phyloP scores from a whole-genome alignment of 2,888 invertebrate species.

The Scelioninae gen. 1 region DNA sequence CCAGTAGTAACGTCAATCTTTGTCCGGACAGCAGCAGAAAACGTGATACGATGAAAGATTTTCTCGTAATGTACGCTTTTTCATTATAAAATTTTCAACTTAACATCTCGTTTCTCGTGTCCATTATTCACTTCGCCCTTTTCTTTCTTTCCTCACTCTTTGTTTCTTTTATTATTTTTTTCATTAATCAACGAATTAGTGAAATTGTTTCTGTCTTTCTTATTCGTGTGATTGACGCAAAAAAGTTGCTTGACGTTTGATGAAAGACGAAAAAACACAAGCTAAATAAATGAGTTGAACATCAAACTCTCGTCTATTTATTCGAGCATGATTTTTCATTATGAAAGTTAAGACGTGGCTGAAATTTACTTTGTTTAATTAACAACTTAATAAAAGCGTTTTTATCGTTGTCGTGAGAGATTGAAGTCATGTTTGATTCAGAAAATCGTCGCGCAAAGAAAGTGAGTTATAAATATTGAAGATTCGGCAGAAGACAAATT shows the following conservation, averaged over 20 bases:
- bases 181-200: slow-evolving; percentile 1
- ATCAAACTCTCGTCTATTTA: slow-evolving; percentile 8
- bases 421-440: slow-evolving; percentile 39
- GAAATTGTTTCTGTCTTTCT: slow-evolving; percentile 2
- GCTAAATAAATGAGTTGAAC: neutral
- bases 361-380: slow-evolving; percentile 16
- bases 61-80: slow-evolving; percentile 16
- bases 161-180: neutral
- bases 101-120: slow-evolving; percentile 8
- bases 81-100: slow-evolving; percentile 25
- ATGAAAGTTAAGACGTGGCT: neutral
- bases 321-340: slow-evolving; percentile 4
- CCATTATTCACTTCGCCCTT: neutral
- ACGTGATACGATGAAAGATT: slow-evolving; percentile 36
- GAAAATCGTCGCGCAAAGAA: slow-evolving; percentile 46
- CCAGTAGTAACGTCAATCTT: slow-evolving; percentile 63
- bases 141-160: neutral
- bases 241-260: neutral
- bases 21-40: slow-evolving; percentile 33
- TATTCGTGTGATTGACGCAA: slow-evolving; percentile 8
- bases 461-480: slow-evolving; percentile 56
- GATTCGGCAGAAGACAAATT: slow-evolving; percentile 42
- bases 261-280: neutral
- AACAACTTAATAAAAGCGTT: slow-evolving; percentile 33
- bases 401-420: slow-evolving; percentile 16